These are phyloP conservation scores for Zophobas atratus DNA, from an alignment of 1,140 invertebrate genomes.

Conservation along the genomic window DNA sequence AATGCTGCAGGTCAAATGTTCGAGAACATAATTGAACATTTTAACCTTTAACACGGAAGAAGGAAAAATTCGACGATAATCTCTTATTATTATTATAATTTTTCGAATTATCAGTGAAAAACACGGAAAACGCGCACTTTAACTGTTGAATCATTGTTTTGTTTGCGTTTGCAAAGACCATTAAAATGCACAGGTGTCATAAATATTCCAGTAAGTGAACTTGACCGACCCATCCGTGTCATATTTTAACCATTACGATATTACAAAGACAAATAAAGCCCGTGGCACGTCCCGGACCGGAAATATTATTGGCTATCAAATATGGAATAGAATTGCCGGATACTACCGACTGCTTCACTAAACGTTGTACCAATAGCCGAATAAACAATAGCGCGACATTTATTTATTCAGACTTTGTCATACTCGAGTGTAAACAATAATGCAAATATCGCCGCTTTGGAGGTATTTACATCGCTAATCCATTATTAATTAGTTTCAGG, in stretches of 20 bases:
- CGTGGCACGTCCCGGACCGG: background rate
- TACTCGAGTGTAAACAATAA: constrained; percentile 21
- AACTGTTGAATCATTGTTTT: no score
- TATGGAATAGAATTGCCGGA: constrained; percentile 39
- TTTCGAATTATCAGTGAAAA: background rate
- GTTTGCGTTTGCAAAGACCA: no score
- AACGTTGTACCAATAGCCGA: constrained; percentile 8
- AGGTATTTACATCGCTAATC: background rate
- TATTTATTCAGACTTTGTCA: constrained; percentile 18
- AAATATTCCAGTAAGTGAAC: no score
- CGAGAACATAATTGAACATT: background rate
- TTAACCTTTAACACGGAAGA: background rate
- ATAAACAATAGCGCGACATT: constrained; percentile 30
- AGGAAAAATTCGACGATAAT: background rate
- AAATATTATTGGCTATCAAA: constrained; percentile 32
- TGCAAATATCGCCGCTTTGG: background rate
- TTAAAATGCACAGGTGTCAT: no score
- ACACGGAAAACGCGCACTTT: background rate
- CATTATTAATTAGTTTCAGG: constrained; percentile 20
- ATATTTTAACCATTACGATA: background rate
- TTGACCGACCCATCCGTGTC: no score
- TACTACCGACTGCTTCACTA: constrained; percentile 12
- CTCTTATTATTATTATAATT: background rate
- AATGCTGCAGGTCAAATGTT: background rate
- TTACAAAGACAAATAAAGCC: constrained; percentile 14